A percentile compares a stretch with the other conserved stretches of the same genome.
phyloP scores from a whole-genome alignment of 2,797 vertebrate species.

The Tangara arthus region DNA sequence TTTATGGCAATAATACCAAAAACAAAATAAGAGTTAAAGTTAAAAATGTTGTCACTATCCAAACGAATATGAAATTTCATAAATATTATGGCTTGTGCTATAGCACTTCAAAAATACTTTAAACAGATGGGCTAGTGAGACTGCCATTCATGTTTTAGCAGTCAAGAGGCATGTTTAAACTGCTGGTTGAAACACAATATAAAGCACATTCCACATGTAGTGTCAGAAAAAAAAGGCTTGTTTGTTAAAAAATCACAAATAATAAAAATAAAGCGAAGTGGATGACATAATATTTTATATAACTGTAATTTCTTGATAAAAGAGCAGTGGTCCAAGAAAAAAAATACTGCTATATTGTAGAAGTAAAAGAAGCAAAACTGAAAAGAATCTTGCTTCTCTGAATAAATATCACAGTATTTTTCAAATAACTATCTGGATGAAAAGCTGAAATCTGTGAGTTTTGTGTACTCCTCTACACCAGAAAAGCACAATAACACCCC shows the following conservation, averaged over 20 bases:
- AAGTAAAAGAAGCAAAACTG: not conserved
- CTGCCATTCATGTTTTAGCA: not conserved
- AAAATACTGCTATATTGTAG: not conserved
- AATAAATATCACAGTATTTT: not conserved
- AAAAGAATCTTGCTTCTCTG: not conserved
- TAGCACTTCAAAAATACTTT: constrained; percentile 30
- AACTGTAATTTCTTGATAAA: not conserved
- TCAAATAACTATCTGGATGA: not conserved
- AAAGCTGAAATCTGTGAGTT: not conserved
- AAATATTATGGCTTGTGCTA: constrained; percentile 36
- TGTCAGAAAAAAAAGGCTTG: not conserved
- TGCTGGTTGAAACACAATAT: not conserved
- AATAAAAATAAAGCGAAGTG: not conserved
- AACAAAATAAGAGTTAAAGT: not conserved
- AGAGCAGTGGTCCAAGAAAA: not conserved
- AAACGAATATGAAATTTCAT: not conserved
- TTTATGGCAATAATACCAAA: not conserved
- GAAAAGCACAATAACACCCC: not conserved
- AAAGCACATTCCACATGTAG: not conserved
- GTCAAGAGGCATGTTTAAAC: constrained; percentile 14
- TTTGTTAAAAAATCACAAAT: not conserved
- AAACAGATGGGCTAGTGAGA: constrained; percentile 39
- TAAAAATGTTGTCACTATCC: not conserved
- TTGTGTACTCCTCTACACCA: not conserved
- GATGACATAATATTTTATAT: not conserved